Conservation (phyloP, 2,113 vertebrate genomes). For the Gymnorhina tibicen region DNA sequence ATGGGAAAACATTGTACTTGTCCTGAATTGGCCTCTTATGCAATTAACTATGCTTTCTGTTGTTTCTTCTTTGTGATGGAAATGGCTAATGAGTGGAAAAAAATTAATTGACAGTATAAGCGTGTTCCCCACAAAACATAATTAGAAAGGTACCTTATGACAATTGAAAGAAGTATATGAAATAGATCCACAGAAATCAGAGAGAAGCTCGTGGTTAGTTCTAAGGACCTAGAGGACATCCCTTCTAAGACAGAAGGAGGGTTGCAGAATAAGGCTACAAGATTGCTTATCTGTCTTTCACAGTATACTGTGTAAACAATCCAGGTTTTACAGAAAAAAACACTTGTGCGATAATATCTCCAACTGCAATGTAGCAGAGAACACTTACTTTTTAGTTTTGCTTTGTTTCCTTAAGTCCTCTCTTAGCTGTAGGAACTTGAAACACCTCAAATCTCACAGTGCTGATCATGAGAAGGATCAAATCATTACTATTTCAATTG, state of each 20-base stretch:
- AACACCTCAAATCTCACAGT: slow-evolving; percentile 10
- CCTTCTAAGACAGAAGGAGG: neutral
- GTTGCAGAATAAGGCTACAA: neutral
- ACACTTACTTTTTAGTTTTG: neutral
- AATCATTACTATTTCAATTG: neutral
- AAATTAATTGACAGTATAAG: neutral
- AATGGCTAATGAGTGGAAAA: neutral
- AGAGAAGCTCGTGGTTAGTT: neutral
- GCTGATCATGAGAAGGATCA: neutral
- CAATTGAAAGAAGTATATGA: neutral
- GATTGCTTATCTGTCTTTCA: neutral
- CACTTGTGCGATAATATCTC: neutral
- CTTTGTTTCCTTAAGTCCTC: neutral
- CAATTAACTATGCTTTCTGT: slow-evolving; percentile 21
- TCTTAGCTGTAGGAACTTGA: neutral
- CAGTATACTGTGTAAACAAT: neutral
- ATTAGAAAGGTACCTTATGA: neutral
- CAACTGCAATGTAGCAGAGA: neutral
- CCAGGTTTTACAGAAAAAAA: neutral
- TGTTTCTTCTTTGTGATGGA: neutral
- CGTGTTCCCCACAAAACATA: neutral
- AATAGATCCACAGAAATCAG: neutral
- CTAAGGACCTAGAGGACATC: neutral
- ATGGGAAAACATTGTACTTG: slow-evolving; percentile 24
- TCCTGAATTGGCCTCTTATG: slow-evolving; percentile 19